Evolutionary conservation across 2,888 invertebrate species (phyloP), one percentile per base, ranked within the genome.

Genomic region (Cerastis leucographa): DNA sequence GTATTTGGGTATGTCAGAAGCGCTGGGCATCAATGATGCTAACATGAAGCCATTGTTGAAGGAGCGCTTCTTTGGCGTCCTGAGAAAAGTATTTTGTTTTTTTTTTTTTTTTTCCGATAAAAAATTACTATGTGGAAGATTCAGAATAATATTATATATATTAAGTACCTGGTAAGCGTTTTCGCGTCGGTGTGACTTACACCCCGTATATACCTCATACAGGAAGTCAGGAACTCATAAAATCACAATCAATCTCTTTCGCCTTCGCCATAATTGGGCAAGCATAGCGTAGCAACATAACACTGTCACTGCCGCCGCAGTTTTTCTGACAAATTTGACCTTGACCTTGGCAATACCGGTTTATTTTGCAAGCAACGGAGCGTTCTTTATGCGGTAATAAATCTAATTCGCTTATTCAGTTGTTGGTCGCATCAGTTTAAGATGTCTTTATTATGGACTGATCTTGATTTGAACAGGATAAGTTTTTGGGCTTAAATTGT

Each of bases 281-380:
- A 73, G n/a, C 64, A 70, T 70, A 72, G 62, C 81, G 40, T 65
- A 59, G 81, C 70, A 74, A 74, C 49, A 46, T 40, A 49, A 79
- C 71, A 64, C 66, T 81, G 76, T 76, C 68, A 49, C 59, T 54
- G 62, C 54, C 67, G 66, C 56, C 74, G 71, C 62, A 54, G 54
- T 81, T 84, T 81, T 71, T 69, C 62, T 72, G 25, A 66, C 69
- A 59, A 42, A 46, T 72, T n/a, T 56, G 46, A 67, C 77, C 74
- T 81, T 84, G 81, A 84, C 85, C 83, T 85, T 84, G 82, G 25
- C 17, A 11, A 75, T 6, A 81, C 84, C 70, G 85, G 84, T 85
- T 81, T 78, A 73, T 85, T 75, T 81, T 85, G 81, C 83, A 81
- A 84, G 29, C 65, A 56, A 54, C 56, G 62, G 44, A 67, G 49